Evolutionary conservation across 2,797 vertebrate species (phyloP).

Genomic region (Cynodonichthys magdalenae): DNA sequence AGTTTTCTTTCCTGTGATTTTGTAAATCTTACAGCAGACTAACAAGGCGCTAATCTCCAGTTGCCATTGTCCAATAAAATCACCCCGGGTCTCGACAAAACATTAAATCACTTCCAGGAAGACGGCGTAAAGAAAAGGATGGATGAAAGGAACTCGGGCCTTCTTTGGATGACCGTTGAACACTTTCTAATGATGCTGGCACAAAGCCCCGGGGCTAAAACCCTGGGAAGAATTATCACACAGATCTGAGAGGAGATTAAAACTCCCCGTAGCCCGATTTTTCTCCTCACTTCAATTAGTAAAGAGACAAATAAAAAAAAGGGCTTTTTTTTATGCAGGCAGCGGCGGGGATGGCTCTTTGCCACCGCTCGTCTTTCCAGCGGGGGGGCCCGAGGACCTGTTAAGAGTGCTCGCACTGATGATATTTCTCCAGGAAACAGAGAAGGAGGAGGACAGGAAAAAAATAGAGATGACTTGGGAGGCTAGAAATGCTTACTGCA

Average conservation of each 20-base stretch:
- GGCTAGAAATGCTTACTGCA: conserved; percentile 78
- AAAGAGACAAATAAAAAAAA: conserved; percentile 60
- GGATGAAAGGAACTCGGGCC: conserved; percentile 31
- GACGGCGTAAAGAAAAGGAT: conserved; percentile 12
- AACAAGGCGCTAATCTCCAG: conserved; percentile 6
- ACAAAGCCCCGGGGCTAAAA: conserved; percentile 48
- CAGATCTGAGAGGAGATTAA: conserved; percentile 67
- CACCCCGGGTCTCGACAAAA: conserved; percentile 33
- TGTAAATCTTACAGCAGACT: conserved; percentile 20
- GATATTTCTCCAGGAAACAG: conserved; percentile 68
- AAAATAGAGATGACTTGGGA: conserved; percentile 37
- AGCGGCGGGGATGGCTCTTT: conserved; percentile 68
- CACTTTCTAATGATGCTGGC: conserved; percentile 65
- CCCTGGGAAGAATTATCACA: conserved; percentile 55
- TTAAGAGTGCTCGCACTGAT: conserved; percentile 74
- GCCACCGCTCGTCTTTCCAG: conserved; percentile 55
- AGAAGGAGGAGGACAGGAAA: conserved; percentile 36
- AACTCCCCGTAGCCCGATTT: conserved; percentile 65
- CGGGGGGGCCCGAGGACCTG: conserved; percentile 64
- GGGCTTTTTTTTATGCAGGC: conserved; percentile 52
- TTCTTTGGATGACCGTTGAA: conserved; percentile 49
- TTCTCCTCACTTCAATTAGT: conserved; percentile 68
- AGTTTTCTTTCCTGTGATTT: neutral
- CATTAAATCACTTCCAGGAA: conserved; percentile 40
- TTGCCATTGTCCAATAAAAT: conserved; percentile 31